These are phyloP conservation scores for Kryphioiulus occultus DNA, from an alignment of 2,888 invertebrate genomes.

Conservation along the genomic window DNA sequence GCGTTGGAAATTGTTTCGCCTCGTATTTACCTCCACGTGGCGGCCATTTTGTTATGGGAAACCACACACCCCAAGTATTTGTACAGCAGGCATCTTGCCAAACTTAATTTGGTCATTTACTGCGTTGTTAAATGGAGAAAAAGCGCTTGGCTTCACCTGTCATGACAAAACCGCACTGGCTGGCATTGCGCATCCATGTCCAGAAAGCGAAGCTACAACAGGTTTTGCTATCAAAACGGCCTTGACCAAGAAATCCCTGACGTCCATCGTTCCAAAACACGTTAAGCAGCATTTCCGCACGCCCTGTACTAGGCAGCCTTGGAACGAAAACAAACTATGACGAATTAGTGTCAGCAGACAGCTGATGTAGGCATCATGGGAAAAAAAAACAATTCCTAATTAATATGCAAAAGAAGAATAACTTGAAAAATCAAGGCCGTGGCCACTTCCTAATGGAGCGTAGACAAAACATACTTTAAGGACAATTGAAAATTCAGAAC, in stretches of 20 bases:
- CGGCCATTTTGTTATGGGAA: too few relatives aligned
- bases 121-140: too few relatives aligned
- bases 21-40: too few relatives aligned
- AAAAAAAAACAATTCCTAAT: background rate
- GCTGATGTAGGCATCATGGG: too few relatives aligned
- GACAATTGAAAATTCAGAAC: background rate
- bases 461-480: background rate
- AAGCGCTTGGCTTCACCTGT: too few relatives aligned
- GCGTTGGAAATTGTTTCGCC: too few relatives aligned
- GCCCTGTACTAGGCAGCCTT: background rate
- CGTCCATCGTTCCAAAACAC: background rate
- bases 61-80: too few relatives aligned
- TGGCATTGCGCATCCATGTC: background rate
- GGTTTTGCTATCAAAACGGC: background rate
- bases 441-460: background rate
- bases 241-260: background rate
- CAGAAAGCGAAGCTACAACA: background rate
- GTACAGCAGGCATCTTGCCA: too few relatives aligned
- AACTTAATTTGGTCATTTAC: too few relatives aligned
- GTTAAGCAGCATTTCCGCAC: background rate
- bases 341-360: background rate
- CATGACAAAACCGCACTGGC: too few relatives aligned
- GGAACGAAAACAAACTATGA: background rate
- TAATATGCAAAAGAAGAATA: background rate
- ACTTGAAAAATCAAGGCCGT: conserved; percentile 1